Percentiles rank a stretch among this genome's conserved stretches.
phyloP scores from a whole-genome alignment of 2,797 vertebrate genomes.

The Typhlichthys subterraneus region DNA sequence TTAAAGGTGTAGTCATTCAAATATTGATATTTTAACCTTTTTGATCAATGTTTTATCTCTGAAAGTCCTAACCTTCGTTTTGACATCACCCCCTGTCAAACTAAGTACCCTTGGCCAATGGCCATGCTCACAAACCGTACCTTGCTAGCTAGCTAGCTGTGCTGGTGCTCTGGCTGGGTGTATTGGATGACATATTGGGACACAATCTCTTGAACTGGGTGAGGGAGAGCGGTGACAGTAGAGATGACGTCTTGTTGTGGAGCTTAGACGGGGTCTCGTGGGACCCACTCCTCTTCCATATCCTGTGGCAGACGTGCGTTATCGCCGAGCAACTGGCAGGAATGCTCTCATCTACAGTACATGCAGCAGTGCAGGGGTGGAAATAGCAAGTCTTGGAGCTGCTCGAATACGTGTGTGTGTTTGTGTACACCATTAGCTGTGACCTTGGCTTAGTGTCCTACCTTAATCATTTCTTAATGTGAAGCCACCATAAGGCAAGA shows the following conservation, averaged over 20 bases:
- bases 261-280: conserved; percentile 50
- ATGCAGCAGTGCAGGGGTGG: conserved; percentile 52
- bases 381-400: conserved; percentile 39
- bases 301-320: conserved; percentile 59
- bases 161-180: background rate
- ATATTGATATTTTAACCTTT: too few relatives aligned
- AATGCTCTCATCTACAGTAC: conserved; percentile 42
- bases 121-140: too few relatives aligned
- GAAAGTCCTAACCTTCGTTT: too few relatives aligned
- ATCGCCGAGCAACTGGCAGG: conserved; percentile 56
- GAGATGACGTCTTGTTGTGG: conserved; percentile 59
- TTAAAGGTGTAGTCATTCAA: too few relatives aligned
- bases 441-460: conserved; percentile 1
- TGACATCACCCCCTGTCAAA: too few relatives aligned
- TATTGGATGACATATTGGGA: background rate
- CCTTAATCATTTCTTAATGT: background rate
- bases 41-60: too few relatives aligned
- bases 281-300: conserved; percentile 46
- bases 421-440: conserved; percentile 4
- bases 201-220: too few relatives aligned
- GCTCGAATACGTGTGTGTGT: conserved; percentile 2
- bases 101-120: too few relatives aligned
- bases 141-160: too few relatives aligned
- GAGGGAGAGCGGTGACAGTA: conserved; percentile 12
- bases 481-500: background rate